Evolutionary conservation across 2,888 invertebrate species (phyloP).

Genomic region (Aromia moschata): DNA sequence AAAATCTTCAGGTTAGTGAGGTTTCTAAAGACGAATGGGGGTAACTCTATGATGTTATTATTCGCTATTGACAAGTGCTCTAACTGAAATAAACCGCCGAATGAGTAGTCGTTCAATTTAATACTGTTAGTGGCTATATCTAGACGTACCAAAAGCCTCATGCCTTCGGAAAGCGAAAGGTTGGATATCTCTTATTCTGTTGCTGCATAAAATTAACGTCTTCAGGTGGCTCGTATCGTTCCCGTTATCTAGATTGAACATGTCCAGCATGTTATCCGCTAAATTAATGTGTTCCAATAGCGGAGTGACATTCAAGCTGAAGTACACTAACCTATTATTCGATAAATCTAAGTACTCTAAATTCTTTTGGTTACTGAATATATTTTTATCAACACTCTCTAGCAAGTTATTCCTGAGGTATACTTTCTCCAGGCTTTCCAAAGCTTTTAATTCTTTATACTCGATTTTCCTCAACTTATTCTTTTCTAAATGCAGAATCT

Average conservation of each 20-base stretch:
- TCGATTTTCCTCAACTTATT: constrained; percentile 42
- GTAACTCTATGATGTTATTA: constrained; percentile 48
- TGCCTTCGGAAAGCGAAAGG: constrained; percentile 37
- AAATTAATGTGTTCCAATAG: constrained; percentile 49
- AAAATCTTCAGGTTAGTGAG: constrained; percentile 47
- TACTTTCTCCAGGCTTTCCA: constrained; percentile 41
- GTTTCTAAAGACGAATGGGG: constrained; percentile 44
- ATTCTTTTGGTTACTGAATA: constrained; percentile 39
- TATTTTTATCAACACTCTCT: constrained; percentile 32
- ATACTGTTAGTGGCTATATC: constrained; percentile 49
- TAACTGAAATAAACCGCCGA: constrained; percentile 43
- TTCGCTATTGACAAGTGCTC: constrained; percentile 45
- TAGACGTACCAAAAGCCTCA: constrained; percentile 39
- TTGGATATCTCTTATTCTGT: constrained; percentile 40
- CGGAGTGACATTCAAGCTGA: constrained; percentile 41
- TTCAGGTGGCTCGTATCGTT: constrained; percentile 36
- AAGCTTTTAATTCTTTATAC: constrained; percentile 33
- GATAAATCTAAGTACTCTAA: constrained; percentile 46
- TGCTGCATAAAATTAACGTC: constrained; percentile 43
- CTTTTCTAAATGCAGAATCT: constrained; percentile 40
- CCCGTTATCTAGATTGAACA: constrained; percentile 31
- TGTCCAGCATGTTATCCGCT: constrained; percentile 44
- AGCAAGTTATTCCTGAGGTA: constrained; percentile 40
- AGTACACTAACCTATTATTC: constrained; percentile 40
- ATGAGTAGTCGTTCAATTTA: constrained; percentile 37